phyloP scores from a whole-genome alignment of 2,113 vertebrate species.

The Elaphurus davidianus region DNA sequence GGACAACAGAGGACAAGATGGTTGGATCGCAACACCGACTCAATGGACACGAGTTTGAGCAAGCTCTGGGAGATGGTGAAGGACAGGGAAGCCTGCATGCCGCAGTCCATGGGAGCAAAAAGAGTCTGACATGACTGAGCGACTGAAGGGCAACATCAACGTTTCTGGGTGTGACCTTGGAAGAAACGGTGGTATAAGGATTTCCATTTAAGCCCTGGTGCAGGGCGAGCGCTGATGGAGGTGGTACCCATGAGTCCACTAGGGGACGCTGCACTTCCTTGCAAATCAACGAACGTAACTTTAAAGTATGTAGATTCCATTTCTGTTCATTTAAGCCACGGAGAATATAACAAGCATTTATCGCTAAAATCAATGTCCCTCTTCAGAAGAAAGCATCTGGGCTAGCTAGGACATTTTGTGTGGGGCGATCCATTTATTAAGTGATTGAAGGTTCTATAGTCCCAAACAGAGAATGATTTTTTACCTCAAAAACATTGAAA shows the following conservation, averaged over 20 bases:
- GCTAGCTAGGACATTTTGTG: neutral
- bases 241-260: neutral
- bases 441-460: neutral
- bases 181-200: neutral
- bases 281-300: neutral
- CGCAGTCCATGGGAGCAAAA: neutral
- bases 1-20: neutral
- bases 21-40: neutral
- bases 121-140: neutral
- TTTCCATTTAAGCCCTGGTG: neutral
- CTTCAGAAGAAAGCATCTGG: neutral
- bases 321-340: neutral
- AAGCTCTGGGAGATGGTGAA: neutral
- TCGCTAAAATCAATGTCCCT: neutral
- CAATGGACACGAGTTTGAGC: neutral
- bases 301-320: fast-evolving
- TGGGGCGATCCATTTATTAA: neutral
- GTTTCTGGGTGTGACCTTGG: neutral
- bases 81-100: neutral
- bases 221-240: fast-evolving
- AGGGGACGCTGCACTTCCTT: neutral
- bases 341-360: neutral
- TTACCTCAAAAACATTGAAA: neutral
- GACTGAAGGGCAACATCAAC: neutral
- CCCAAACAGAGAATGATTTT: neutral